These are phyloP conservation scores for Acipenser oxyrinchus DNA, from an alignment of 2,797 vertebrate species.

Conservation along the genomic window DNA sequence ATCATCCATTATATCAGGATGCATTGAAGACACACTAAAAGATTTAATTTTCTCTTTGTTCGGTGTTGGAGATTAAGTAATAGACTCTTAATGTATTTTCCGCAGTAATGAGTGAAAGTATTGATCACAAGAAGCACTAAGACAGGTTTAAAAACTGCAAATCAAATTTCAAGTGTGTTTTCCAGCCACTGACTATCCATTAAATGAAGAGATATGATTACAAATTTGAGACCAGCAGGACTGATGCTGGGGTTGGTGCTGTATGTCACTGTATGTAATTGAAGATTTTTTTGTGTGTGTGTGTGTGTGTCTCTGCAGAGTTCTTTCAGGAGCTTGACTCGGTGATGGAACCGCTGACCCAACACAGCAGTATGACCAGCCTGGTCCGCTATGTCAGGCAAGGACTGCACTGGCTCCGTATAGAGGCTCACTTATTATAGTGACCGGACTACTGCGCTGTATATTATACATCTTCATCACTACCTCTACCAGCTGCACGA, in stretches of 20 bases:
- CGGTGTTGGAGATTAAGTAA: conserved; percentile 11
- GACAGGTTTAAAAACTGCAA: conserved; percentile 18
- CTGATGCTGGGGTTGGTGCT: background rate
- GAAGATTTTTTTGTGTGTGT: background rate
- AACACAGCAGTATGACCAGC: conserved; percentile 95
- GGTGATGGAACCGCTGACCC: conserved; percentile 85
- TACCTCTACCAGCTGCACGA: conserved; percentile 62
- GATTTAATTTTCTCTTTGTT: conserved; percentile 1
- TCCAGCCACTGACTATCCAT: conserved; percentile 22
- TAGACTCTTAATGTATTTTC: conserved; percentile 1
- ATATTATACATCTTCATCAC: conserved; percentile 46
- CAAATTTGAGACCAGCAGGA: conserved; percentile 18
- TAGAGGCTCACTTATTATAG: conserved; percentile 89
- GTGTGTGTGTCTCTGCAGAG: conserved; percentile 53
- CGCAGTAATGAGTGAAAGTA: conserved; percentile 20
- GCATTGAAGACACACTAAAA: conserved; percentile 1
- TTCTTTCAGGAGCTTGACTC: conserved; percentile 94
- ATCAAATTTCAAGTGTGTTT: conserved; percentile 27
- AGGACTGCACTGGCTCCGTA: conserved; percentile 92
- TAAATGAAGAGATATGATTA: conserved; percentile 30
- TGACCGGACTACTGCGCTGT: conserved; percentile 40
- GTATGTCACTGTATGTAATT: background rate
- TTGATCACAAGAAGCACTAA: conserved; percentile 21
- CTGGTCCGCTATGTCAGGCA: conserved; percentile 90
- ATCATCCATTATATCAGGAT: conserved; percentile 8